Evolutionary conservation across 2,797 vertebrate genomes (phyloP), one percentile per base, ranked within the genome.

Genomic region (Limosa lapponica): DNA sequence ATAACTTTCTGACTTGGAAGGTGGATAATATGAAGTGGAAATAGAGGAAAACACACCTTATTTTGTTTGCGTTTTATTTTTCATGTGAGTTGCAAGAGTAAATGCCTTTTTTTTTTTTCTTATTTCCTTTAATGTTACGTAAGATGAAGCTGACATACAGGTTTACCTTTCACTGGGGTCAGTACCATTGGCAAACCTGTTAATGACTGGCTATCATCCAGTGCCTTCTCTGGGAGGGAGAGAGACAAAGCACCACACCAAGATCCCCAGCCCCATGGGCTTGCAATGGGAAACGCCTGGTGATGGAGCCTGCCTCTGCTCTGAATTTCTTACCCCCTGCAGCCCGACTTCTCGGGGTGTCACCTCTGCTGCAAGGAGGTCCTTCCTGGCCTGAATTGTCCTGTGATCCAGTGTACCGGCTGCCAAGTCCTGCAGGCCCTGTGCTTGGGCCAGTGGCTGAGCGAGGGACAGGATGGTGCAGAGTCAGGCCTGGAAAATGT

Each of bases 1-100:
- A 2, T 72, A 84, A 54, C 44, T 89, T 96, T 70, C n/a, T 82
- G 1, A 43, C 55, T 91, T 72, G 44, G 73, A 82, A 57, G 48
- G 54, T 52, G 13, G 51, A 23, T 82, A 55, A 39, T 43, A 49
- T 41, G 28, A 72, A 75, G 36, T 6, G 1, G 44, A 80, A 74
- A 36, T 4, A 65, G 52, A 71, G 51, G 28, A 82, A 32, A 81
- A 37, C 32, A 11, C 37, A 64, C 39, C 37, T 92, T 74, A 20
- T 36, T 77, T 72, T 49, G 17, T 79, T 91, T 73, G 39, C 37
- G 11, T 66, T 88, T 88, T 39, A 27, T 75, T 95, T 88, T 83
- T 32, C 19, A 2, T 15, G 5, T 36, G 22, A 58, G 15, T 82
- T 79, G 11, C 44, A 77, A 65, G 46, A 90, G 36, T 4, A 46